phyloP scores from a whole-genome alignment of 2,888 invertebrate species.

The Myathropa florea region DNA sequence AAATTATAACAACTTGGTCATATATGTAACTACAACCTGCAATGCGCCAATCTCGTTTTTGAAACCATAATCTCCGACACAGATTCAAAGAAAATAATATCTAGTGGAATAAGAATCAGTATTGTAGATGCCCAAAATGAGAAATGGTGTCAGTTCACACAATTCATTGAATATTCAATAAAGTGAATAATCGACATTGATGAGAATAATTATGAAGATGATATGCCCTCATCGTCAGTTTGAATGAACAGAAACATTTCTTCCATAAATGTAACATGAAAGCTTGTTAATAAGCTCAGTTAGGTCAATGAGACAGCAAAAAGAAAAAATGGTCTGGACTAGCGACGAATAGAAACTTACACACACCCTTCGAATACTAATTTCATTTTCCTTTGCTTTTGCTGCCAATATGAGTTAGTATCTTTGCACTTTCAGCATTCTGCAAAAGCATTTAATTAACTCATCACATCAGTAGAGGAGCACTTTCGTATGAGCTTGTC shows the following conservation, averaged over 20 bases:
- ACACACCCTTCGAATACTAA: background rate
- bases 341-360: no score
- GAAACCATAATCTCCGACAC: no score
- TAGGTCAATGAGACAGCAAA: background rate
- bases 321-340: no score
- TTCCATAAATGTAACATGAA: no score
- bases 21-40: no score
- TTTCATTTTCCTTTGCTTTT: background rate
- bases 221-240: background rate
- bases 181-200: background rate
- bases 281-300: no score
- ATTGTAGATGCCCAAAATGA: no score
- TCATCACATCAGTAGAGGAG: background rate
- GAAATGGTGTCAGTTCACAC: background rate
- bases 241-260: no score
- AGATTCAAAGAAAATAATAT: no score
- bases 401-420: background rate
- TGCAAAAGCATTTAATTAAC: background rate
- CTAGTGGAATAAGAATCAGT: no score
- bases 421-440: background rate
- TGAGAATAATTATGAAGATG: background rate
- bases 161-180: background rate
- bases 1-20: no score
- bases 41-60: no score
- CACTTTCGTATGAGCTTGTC: background rate